Conservation (phyloP, 2,888 invertebrate genomes). For the Machimus atricapillus region DNA sequence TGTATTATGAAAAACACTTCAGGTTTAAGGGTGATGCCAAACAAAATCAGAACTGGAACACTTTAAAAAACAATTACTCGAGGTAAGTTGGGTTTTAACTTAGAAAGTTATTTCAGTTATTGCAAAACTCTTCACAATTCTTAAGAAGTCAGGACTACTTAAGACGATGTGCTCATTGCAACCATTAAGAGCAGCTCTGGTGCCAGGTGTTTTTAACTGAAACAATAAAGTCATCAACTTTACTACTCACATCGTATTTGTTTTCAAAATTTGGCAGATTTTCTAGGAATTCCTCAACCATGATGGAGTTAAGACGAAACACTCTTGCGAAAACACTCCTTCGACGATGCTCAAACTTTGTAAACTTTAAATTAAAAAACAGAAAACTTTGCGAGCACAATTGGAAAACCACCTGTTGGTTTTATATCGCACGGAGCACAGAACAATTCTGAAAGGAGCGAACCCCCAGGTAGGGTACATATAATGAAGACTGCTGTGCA, state of each 20-base stretch:
- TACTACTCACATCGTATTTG: constrained; percentile 50
- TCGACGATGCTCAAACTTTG: not conserved
- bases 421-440: constrained; percentile 4
- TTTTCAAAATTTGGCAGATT: constrained; percentile 57
- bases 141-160: not conserved
- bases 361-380: constrained; percentile 1
- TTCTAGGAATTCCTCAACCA: constrained; percentile 62
- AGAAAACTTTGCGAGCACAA: not conserved
- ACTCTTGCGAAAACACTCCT: not conserved
- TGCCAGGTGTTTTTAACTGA: not conserved
- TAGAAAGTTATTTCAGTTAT: not conserved
- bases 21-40: not conserved
- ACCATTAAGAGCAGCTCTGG: not conserved
- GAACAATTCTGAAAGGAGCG: constrained; percentile 11
- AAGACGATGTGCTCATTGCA: not conserved
- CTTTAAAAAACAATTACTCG: not conserved
- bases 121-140: not conserved
- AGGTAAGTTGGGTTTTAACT: not conserved
- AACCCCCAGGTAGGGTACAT: not conserved
- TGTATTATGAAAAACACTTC: not conserved
- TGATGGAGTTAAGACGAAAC: constrained; percentile 45
- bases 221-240: not conserved
- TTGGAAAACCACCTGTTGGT: constrained; percentile 15
- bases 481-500: constrained; percentile 7
- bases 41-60: not conserved